Conservation (phyloP, 2,888 invertebrate genomes). For the Diploptera punctata region DNA sequence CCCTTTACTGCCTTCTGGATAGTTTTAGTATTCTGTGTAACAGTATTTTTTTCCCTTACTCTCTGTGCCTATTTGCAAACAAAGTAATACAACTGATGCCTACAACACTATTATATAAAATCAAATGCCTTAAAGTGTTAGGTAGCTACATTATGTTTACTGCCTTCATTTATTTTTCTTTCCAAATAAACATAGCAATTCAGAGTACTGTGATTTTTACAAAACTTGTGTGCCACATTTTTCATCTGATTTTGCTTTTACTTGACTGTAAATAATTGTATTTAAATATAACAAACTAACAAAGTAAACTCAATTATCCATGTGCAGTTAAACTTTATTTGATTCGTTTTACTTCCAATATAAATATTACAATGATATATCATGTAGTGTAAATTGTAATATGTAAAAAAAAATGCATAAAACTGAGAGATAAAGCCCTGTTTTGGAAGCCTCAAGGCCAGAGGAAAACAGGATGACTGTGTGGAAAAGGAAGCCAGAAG, state of each 20-base stretch:
- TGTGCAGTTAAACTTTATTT: too few relatives aligned
- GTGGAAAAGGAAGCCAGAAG: too few relatives aligned
- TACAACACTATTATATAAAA: neutral
- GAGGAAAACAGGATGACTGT: too few relatives aligned
- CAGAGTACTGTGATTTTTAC: neutral
- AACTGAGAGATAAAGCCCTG: too few relatives aligned
- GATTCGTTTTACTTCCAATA: too few relatives aligned
- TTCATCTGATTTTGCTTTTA: neutral
- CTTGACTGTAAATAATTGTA: neutral
- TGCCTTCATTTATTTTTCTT: neutral
- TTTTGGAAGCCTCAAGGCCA: too few relatives aligned
- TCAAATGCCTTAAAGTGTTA: constrained; percentile 10
- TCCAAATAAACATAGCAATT: neutral
- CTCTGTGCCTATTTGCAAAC: constrained; percentile 16
- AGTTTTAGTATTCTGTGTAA: constrained; percentile 3
- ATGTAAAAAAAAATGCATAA: too few relatives aligned
- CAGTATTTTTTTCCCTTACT: constrained; percentile 8
- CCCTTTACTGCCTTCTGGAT: constrained; percentile 1
- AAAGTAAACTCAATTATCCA: too few relatives aligned
- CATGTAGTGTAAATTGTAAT: too few relatives aligned
- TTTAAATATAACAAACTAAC: neutral
- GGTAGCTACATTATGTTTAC: neutral
- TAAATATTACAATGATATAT: too few relatives aligned
- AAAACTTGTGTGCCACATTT: neutral
- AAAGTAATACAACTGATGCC: constrained; percentile 19